Percentiles rank a stretch among this genome's conserved stretches.
Conservation (phyloP, 2,113 vertebrate genomes). For the Aspidoscelis tigris region DNA sequence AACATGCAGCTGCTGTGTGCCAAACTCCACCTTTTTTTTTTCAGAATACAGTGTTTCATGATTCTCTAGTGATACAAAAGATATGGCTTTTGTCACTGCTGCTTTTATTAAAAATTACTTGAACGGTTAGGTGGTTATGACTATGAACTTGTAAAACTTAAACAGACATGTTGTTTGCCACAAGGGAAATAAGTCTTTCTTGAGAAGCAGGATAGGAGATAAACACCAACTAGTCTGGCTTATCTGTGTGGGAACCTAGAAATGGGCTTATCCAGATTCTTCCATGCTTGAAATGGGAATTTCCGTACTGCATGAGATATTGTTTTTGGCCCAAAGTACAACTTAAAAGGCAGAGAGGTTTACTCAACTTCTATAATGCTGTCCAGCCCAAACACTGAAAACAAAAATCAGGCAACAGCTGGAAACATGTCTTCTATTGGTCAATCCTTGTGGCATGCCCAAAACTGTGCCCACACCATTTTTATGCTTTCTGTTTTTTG, state of each 20-base stretch:
- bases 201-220: constrained; percentile 1
- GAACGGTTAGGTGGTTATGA: background rate
- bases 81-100: background rate
- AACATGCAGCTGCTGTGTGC: background rate
- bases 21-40: background rate
- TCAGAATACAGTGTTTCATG: background rate
- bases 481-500: background rate
- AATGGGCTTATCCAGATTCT: constrained; percentile 21
- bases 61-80: background rate
- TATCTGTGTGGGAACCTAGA: constrained; percentile 12
- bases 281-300: constrained; percentile 31
- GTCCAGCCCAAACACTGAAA: background rate
- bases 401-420: constrained; percentile 19
- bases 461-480: background rate
- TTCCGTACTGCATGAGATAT: constrained; percentile 8
- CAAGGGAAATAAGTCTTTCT: background rate
- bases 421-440: background rate
- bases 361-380: constrained; percentile 11
- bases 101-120: background rate
- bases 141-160: background rate
- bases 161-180: background rate
- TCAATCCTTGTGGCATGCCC: background rate
- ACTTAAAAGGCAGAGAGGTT: background rate
- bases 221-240: constrained; percentile 17
- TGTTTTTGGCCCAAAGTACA: background rate